Evolutionary conservation across 2,888 invertebrate genomes (phyloP).

Genomic region (Nephrotoma appendiculata): DNA sequence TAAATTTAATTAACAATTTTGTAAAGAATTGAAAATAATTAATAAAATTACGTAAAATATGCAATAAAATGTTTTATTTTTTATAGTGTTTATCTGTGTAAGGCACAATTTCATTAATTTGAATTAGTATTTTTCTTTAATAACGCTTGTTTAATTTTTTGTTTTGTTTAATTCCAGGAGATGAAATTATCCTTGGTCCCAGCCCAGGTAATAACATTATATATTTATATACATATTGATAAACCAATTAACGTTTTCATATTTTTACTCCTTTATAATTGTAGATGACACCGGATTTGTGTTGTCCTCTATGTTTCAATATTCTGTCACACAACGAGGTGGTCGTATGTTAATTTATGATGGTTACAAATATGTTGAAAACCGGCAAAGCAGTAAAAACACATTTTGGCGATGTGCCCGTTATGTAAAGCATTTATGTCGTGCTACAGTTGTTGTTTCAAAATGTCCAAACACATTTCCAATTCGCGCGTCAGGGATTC

Average conservation of each 20-base stretch:
- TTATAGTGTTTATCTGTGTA: background rate
- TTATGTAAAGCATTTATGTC: slow-evolving; percentile 30
- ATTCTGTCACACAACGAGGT: slow-evolving; percentile 31
- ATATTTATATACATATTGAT: background rate
- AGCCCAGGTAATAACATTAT: background rate
- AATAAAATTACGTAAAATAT: background rate
- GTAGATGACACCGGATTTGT: background rate
- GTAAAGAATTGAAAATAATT: background rate
- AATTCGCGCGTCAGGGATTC: background rate
- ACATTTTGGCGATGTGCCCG: slow-evolving; percentile 33
- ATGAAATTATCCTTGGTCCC: slow-evolving; percentile 3
- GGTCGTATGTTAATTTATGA: slow-evolving; percentile 31
- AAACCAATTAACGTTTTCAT: background rate
- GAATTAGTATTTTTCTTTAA: background rate
- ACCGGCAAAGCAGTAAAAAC: slow-evolving; percentile 31
- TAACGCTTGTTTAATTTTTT: background rate
- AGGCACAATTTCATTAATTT: background rate
- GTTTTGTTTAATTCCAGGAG: background rate
- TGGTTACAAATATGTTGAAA: slow-evolving; percentile 31
- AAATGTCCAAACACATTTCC: slow-evolving; percentile 14
- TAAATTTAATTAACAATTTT: background rate
- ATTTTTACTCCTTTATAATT: background rate
- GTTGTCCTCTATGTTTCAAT: slow-evolving; percentile 18
- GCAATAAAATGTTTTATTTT: background rate
- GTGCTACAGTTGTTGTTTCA: slow-evolving; percentile 31